Conservation (phyloP, 2,888 invertebrate genomes). For the Noctua janthina region DNA sequence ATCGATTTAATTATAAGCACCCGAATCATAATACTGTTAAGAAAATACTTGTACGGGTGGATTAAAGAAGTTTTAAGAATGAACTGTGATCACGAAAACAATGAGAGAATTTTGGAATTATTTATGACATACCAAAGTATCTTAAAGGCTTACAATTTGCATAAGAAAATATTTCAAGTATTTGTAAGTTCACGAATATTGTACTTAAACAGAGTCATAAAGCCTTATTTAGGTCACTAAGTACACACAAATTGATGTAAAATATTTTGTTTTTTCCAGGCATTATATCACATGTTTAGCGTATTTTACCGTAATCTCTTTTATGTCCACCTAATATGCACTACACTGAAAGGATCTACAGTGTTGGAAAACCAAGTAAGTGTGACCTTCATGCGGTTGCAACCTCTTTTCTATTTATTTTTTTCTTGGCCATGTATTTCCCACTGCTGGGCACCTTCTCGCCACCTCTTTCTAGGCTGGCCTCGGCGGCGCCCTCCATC, state of each 20-base stretch:
- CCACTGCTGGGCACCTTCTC: neutral
- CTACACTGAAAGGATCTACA: neutral
- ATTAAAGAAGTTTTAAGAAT: neutral
- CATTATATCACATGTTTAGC: neutral
- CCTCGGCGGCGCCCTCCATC: neutral
- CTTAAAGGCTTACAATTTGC: conserved; percentile 4
- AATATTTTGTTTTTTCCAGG: neutral
- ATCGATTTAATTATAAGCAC: conserved; percentile 5
- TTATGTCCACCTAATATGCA: neutral
- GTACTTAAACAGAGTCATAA: neutral
- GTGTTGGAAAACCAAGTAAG: neutral
- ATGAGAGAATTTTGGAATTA: neutral
- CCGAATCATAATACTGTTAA: conserved; percentile 12
- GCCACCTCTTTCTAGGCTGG: neutral
- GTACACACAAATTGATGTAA: neutral
- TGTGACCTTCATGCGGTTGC: neutral
- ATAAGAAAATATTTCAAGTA: conserved; percentile 2
- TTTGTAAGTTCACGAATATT: conserved; percentile 11
- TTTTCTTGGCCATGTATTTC: neutral
- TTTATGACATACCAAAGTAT: conserved; percentile 16
- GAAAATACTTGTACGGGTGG: conserved; percentile 12
- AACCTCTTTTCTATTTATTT: neutral
- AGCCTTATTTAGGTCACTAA: neutral
- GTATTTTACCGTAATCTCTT: neutral
- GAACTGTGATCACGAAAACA: neutral